phyloP scores from a whole-genome alignment of 1,140 invertebrate species.

The Hylaeus anthracinus region DNA sequence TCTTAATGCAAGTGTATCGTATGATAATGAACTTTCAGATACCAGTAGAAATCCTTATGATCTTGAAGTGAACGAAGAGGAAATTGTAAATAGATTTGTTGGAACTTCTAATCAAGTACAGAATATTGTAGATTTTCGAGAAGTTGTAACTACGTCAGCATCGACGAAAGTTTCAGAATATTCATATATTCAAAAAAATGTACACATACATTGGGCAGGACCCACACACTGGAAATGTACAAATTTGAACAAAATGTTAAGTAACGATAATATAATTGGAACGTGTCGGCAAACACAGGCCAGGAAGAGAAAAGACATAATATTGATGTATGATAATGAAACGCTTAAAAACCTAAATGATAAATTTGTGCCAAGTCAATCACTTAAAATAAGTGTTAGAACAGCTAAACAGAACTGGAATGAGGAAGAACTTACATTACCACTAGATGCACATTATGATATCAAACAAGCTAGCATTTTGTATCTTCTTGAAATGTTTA shows the following conservation, averaged over 20 bases:
- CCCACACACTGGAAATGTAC: slow-evolving; percentile 87
- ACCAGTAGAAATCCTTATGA: slow-evolving; percentile 54
- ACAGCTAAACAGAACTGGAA: slow-evolving; percentile 68
- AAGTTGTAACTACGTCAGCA: slow-evolving; percentile 69
- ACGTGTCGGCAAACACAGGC: slow-evolving; percentile 51
- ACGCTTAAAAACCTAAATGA: slow-evolving; percentile 18
- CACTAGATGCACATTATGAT: slow-evolving; percentile 66
- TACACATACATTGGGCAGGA: slow-evolving; percentile 87
- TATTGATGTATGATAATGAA: slow-evolving; percentile 55
- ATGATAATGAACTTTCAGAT: slow-evolving; percentile 46
- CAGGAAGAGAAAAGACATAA: slow-evolving; percentile 65
- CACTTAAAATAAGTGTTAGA: slow-evolving; percentile 48
- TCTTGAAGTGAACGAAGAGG: slow-evolving; percentile 53
- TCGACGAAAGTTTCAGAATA: slow-evolving; percentile 82
- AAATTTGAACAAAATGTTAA: slow-evolving; percentile 17
- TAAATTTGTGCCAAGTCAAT: slow-evolving; percentile 53
- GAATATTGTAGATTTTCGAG: slow-evolving; percentile 68
- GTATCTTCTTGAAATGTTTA: slow-evolving; percentile 47
- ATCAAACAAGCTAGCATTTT: slow-evolving; percentile 55
- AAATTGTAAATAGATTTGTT: slow-evolving; percentile 42
- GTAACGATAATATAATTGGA: slow-evolving; percentile 42
- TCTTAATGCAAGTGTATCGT: slow-evolving; percentile 70
- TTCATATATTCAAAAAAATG: slow-evolving; percentile 84
- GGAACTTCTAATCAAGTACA: slow-evolving; percentile 24
- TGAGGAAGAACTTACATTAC: slow-evolving; percentile 66